Base-by-base conservation (phyloP, 1,140 invertebrate genomes). In the Dinoponera quadriceps region DNA sequence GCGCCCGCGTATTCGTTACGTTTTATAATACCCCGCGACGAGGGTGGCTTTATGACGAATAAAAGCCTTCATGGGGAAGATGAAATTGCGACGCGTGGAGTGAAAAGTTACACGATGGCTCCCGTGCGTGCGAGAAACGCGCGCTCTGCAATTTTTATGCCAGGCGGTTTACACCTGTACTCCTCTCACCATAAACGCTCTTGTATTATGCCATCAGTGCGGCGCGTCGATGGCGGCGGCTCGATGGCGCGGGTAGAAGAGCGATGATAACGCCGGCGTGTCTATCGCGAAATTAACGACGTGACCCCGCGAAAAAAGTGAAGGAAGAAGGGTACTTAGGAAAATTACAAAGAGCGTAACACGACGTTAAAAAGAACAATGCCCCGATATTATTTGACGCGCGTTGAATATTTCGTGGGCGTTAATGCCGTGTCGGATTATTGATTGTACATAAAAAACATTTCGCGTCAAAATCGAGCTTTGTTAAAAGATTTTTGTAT, bases 31-130 rank as follows among this genome's bases (percentile, higher is more conserved):
- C 68, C 68, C 7, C 63, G 29, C 29, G 74, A 49, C 83, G 55
- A 72, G 87, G 84, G 87, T 74, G 60, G 57, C 81, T 89, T 89
- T 89, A 89, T 59, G 87, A 88, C 84, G 66, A 77, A 85, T 88
- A 83, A 89, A 89, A 84, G 69, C 65, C 69, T 82, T 77, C 78
- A 57, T 33, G 80, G 80, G 68, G 62, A 51, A 85, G 57, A 48
- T 62, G 65, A 71, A 85, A 89, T 86, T 78, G 83, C 83, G 83
- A 74, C 55, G 74, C 71, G 75, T 33, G 55, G 85, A 85, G 83
- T 84, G 88, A 90, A 86, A 89, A 89, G 85, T 87, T 87, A 74
- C 59, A 62, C 57, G 77, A 68, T 85, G 66, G 55, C 75, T 55
- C 75, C 57, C 33, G 54, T 63, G 75, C 29, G 48, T 65, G 72